Evolutionary conservation across 2,797 vertebrate species (phyloP).

Genomic region (Champsocephalus gunnari): DNA sequence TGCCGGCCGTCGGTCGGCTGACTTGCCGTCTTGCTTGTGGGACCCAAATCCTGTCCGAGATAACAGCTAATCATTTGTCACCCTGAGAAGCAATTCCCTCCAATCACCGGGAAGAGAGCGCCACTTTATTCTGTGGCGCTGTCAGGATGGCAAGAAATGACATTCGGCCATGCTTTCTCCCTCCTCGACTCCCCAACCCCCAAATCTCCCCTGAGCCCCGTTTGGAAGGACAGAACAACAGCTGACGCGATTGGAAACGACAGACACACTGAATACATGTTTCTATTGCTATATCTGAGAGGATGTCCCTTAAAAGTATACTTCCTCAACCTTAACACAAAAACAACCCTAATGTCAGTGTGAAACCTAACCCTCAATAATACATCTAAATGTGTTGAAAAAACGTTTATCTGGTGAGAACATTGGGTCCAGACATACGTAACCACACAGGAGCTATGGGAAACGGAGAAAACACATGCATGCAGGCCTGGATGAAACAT

Average conservation of each 20-base stretch:
- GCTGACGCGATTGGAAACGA: conserved; percentile 88
- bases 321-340: background rate
- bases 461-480: conserved; percentile 69
- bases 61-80: conserved; percentile 99
- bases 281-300: conserved; percentile 41
- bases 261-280: conserved; percentile 1
- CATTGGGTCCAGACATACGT: conserved; percentile 51
- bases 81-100: conserved; percentile 97
- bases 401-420: conserved; percentile 19
- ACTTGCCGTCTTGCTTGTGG: conserved; percentile 84
- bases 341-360: background rate
- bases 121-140: conserved; percentile 92
- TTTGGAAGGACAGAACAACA: conserved; percentile 85
- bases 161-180: conserved; percentile 89
- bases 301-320: conserved; percentile 6
- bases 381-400: background rate
- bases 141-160: conserved; percentile 95
- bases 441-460: conserved; percentile 63
- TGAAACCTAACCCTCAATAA: background rate
- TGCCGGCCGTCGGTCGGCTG: conserved; percentile 49
- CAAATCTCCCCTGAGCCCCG: conserved; percentile 85
- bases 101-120: conserved; percentile 92
- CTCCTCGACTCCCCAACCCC: conserved; percentile 69
- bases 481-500: conserved; percentile 37
- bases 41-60: conserved; percentile 96